A percentile compares a stretch with the other conserved stretches of the same genome.
Conservation (phyloP, 53 echinoderm and acorn worm species). For the Henricia sp. region DNA sequence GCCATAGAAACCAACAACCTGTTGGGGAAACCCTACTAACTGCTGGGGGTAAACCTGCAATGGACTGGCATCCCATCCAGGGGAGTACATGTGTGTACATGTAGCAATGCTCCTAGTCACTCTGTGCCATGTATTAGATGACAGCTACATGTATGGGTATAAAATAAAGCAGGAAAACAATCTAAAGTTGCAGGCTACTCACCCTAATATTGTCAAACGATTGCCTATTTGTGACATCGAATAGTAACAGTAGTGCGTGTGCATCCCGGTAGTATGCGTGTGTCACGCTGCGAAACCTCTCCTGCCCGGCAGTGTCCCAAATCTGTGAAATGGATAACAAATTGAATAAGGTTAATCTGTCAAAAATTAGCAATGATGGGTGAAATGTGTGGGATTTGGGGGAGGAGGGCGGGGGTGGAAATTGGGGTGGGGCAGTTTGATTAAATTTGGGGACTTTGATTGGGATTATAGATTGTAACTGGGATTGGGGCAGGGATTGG, state of each 20-base stretch:
- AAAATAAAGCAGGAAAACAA: too few species aligned
- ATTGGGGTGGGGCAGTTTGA: neutral
- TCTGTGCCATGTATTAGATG: too few species aligned
- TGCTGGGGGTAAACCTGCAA: too few species aligned
- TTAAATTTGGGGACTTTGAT: neutral
- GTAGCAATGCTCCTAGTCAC: too few species aligned
- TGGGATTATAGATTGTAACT: too few species aligned
- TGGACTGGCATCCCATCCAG: too few species aligned
- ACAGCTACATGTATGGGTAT: too few species aligned
- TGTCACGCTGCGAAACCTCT: constrained; percentile 96
- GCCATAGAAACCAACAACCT: too few species aligned
- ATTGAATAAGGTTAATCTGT: too few species aligned
- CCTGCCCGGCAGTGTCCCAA: constrained; percentile 99
- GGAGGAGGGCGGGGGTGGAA: neutral
- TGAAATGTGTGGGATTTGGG: neutral
- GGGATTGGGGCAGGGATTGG: too few species aligned
- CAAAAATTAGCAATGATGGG: neutral
- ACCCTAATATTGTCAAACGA: constrained; percentile 99
- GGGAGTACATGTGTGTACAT: too few species aligned
- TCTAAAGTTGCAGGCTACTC: constrained; percentile 51
- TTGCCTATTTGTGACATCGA: constrained; percentile 94
- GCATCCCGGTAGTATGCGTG: constrained; percentile 99
- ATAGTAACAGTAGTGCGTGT: constrained; percentile 88
- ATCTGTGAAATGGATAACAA: constrained; percentile 65
- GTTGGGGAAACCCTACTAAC: too few species aligned